Conservation (phyloP, 2,888 invertebrate genomes). For the Heliconius cydno region DNA sequence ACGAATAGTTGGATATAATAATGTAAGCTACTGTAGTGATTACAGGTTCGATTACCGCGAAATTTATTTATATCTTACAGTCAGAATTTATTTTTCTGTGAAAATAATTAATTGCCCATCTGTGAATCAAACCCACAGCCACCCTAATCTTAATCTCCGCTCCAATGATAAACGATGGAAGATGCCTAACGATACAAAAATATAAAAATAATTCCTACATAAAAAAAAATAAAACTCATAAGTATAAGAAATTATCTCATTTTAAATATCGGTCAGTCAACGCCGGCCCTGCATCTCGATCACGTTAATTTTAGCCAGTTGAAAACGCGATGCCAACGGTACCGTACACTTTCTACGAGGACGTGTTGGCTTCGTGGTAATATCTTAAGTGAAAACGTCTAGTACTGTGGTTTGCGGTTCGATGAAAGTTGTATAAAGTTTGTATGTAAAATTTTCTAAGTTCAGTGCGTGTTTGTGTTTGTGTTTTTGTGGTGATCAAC, state of each 20-base stretch:
- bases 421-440: slow-evolving; percentile 23
- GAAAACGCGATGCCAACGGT: slow-evolving; percentile 73
- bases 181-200: not conserved
- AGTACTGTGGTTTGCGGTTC: slow-evolving; percentile 41
- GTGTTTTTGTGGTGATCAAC: slow-evolving; percentile 1
- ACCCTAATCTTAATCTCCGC: not conserved
- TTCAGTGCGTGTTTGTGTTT: slow-evolving; percentile 21
- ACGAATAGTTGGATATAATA: too few relatives aligned
- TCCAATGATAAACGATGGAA: not conserved
- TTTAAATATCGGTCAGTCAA: slow-evolving; percentile 46
- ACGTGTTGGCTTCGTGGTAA: slow-evolving; percentile 29
- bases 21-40: too few relatives aligned
- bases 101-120: not conserved
- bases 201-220: not conserved
- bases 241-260: slow-evolving; percentile 26
- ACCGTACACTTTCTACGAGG: slow-evolving; percentile 42
- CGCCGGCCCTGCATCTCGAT: slow-evolving; percentile 54
- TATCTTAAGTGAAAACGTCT: slow-evolving; percentile 44
- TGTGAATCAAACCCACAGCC: not conserved
- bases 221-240: not conserved
- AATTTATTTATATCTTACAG: not conserved
- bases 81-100: too few relatives aligned
- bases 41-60: not conserved
- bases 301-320: slow-evolving; percentile 80
- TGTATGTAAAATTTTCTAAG: slow-evolving; percentile 10